Evolutionary conservation across 2,113 vertebrate genomes (phyloP).

Genomic region (Rhegmatorhina hoffmannsi): DNA sequence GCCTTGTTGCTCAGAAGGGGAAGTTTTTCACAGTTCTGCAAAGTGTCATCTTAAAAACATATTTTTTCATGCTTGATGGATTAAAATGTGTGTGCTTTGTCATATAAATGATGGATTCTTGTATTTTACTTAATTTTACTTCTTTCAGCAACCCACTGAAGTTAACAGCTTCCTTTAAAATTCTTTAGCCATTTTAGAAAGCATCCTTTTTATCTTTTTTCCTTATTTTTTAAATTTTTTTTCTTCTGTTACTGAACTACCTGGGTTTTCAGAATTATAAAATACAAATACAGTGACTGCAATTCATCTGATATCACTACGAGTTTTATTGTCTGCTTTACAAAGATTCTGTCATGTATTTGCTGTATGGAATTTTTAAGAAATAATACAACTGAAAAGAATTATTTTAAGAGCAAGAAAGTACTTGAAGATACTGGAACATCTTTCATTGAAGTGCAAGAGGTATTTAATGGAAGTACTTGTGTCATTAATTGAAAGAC

Average conservation of each 20-base stretch:
- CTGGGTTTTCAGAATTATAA: not conserved
- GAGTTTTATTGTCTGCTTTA: slow-evolving; percentile 7
- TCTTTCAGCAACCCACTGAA: not conserved
- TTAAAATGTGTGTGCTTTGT: not conserved
- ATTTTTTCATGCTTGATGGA: not conserved
- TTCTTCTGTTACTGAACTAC: not conserved
- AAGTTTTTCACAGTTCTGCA: not conserved
- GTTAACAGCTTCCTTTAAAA: not conserved
- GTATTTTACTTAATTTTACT: not conserved
- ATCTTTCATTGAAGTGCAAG: not conserved
- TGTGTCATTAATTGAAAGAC: not conserved
- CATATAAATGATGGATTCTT: not conserved
- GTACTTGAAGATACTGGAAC: not conserved
- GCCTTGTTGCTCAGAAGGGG: not conserved
- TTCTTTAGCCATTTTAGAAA: not conserved
- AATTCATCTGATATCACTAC: not conserved
- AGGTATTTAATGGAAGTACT: not conserved
- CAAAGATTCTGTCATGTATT: not conserved
- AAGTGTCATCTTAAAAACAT: not conserved
- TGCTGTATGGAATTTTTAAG: not conserved
- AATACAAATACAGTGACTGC: not conserved
- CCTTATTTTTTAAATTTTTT: not conserved
- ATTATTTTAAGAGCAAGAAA: not conserved
- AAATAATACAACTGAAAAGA: not conserved
- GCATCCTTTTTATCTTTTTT: not conserved